These are phyloP conservation scores for Lerista edwardsae DNA, from an alignment of 2,797 vertebrate species.

Conservation along the genomic window DNA sequence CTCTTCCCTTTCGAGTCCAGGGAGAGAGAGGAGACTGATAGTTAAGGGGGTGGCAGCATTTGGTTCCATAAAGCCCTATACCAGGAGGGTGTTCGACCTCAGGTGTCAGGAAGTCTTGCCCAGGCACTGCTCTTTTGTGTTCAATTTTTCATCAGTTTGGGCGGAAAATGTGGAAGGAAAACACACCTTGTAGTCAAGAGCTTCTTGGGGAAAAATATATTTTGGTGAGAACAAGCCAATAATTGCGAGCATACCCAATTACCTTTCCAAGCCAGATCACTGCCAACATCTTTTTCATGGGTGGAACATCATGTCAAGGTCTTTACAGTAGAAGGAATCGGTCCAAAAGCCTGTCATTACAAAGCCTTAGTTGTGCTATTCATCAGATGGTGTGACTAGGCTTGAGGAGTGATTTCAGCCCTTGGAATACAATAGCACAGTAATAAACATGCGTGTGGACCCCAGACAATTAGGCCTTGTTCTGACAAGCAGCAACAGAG, in stretches of 20 bases:
- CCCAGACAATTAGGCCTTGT: too few relatives aligned
- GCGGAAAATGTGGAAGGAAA: slow-evolving; percentile 34
- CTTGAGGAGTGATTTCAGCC: not conserved
- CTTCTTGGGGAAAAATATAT: slow-evolving; percentile 24
- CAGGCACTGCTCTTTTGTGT: not conserved
- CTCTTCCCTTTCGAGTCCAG: too few relatives aligned
- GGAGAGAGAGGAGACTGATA: too few relatives aligned
- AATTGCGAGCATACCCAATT: slow-evolving; percentile 38
- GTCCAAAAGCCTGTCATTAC: not conserved
- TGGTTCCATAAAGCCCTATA: too few relatives aligned
- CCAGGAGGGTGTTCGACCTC: too few relatives aligned
- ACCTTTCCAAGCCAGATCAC: not conserved
- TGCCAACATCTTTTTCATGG: not conserved
- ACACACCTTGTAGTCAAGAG: not conserved
- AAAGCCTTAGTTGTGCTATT: too few relatives aligned
- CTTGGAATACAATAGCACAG: too few relatives aligned
- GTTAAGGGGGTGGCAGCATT: too few relatives aligned
- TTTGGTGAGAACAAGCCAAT: not conserved
- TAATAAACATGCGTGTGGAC: too few relatives aligned
- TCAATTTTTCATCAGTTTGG: slow-evolving; percentile 44
- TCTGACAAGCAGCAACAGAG: too few relatives aligned
- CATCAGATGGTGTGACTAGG: too few relatives aligned
- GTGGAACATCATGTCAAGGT: not conserved
- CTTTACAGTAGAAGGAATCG: not conserved
- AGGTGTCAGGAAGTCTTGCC: too few relatives aligned